These are phyloP conservation scores for Caradrina clavipalpis DNA, from an alignment of 2,888 invertebrate genomes.

Conservation along the genomic window DNA sequence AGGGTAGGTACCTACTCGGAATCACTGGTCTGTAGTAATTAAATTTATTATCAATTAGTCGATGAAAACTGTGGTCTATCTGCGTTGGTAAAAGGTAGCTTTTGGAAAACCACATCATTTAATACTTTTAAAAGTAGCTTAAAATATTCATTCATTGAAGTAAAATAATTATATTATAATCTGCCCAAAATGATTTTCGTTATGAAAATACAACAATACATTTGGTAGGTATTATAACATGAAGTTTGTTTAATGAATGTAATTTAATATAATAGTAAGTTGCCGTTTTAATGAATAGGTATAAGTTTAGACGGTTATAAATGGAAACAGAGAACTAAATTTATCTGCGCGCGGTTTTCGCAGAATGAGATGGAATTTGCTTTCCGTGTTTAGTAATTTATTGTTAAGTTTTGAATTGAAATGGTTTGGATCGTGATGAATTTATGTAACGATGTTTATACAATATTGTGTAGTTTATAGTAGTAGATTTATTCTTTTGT, in stretches of 20 bases:
- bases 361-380: constrained; percentile 42
- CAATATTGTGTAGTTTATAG: background rate
- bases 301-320: constrained; percentile 39
- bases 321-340: constrained; percentile 44
- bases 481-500: background rate
- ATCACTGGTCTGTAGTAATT: too few species aligned
- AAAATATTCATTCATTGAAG: too few species aligned
- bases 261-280: constrained; percentile 27
- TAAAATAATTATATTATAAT: too few species aligned
- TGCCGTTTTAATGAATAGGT: constrained; percentile 20
- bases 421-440: constrained; percentile 3
- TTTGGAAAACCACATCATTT: too few species aligned
- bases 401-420: constrained; percentile 18
- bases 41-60: too few species aligned
- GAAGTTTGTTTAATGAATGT: constrained; percentile 25
- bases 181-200: background rate
- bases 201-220: background rate
- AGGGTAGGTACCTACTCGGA: too few species aligned
- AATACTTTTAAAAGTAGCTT: too few species aligned
- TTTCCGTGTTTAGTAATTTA: constrained; percentile 19
- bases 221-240: background rate
- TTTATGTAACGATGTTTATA: background rate
- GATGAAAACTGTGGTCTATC: too few species aligned
- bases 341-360: constrained; percentile 36
- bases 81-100: too few species aligned